A percentile compares a stretch with the other conserved stretches of the same genome.
phyloP scores from a whole-genome alignment of 2,888 invertebrate species.

The Xestia ashworthii region DNA sequence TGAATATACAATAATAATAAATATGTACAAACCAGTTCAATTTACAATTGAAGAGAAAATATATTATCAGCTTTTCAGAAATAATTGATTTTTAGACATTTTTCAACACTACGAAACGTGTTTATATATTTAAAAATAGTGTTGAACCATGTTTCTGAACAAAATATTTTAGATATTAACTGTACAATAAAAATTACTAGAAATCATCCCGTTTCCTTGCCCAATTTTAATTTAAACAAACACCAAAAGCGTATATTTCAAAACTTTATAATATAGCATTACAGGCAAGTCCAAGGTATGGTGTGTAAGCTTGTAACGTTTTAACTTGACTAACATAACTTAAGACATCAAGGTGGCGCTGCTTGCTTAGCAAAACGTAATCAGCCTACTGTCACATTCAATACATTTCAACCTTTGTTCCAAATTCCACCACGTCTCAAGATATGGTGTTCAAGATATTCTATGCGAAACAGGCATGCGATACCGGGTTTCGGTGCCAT shows the following conservation, averaged over 20 bases:
- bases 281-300: not conserved
- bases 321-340: not conserved
- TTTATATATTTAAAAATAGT: not conserved
- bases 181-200: not conserved
- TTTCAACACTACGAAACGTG: not conserved
- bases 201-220: not conserved
- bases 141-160: not conserved
- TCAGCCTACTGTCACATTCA: not conserved
- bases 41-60: conserved; percentile 27
- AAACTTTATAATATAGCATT: conserved; percentile 25
- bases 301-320: not conserved
- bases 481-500: too few species aligned
- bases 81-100: not conserved
- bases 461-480: not conserved
- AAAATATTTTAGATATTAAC: not conserved
- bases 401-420: not conserved
- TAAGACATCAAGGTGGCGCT: not conserved
- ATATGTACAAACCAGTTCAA: conserved; percentile 47
- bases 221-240: conserved; percentile 10
- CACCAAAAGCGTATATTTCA: conserved; percentile 34
- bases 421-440: not conserved
- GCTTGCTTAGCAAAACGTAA: not conserved
- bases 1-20: conserved; percentile 41
- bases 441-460: not conserved
- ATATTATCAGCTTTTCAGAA: not conserved